These are phyloP conservation scores for Anhinga anhinga DNA, from an alignment of 2,113 vertebrate species.

Conservation along the genomic window DNA sequence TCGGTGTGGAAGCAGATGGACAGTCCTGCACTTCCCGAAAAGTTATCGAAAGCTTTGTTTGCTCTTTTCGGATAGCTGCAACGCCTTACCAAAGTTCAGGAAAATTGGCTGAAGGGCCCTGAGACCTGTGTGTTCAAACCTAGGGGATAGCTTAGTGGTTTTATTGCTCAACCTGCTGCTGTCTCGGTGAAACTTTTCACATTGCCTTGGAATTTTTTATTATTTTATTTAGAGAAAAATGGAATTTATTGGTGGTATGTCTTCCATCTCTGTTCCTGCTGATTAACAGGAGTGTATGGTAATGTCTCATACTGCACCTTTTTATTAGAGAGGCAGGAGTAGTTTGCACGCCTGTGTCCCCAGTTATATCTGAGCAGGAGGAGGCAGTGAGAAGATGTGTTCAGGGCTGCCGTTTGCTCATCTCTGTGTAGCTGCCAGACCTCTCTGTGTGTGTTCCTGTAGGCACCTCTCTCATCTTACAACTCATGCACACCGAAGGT, in stretches of 20 bases:
- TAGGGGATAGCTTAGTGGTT: background rate
- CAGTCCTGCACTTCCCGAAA: background rate
- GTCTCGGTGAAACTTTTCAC: background rate
- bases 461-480: background rate
- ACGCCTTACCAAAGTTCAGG: conserved; percentile 47
- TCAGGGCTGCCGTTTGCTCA: background rate
- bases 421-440: background rate
- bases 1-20: background rate
- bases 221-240: background rate
- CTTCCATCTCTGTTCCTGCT: background rate
- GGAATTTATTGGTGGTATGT: background rate
- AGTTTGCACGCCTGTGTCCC: background rate
- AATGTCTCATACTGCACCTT: background rate
- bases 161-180: conserved; percentile 20
- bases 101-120: background rate
- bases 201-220: background rate
- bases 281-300: background rate
- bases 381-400: background rate
- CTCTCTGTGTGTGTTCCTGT: background rate
- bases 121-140: background rate
- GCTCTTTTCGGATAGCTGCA: conserved; percentile 7
- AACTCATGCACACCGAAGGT: background rate
- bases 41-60: conserved; percentile 34
- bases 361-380: background rate
- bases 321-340: background rate